Conservation (phyloP, 2,113 vertebrate genomes). For the Oryzias celebensis region DNA sequence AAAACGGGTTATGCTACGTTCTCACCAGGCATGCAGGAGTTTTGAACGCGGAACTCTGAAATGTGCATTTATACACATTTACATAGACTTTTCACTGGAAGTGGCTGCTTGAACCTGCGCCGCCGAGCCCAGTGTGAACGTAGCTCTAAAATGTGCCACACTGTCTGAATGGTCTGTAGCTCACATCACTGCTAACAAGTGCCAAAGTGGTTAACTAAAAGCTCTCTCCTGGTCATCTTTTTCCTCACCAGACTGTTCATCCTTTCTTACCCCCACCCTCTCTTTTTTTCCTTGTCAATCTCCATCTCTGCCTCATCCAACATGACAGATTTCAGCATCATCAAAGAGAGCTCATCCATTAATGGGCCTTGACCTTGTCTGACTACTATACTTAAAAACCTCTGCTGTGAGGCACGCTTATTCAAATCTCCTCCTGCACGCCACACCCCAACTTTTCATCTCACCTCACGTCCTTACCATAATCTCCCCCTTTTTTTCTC, state of each 20-base stretch:
- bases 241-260: constrained; percentile 18
- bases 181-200: constrained; percentile 73
- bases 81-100: too few relatives aligned
- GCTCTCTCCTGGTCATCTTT: constrained; percentile 6
- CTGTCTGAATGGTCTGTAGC: constrained; percentile 61
- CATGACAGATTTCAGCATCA: constrained; percentile 44
- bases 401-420: constrained; percentile 26
- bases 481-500: constrained; percentile 12
- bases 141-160: constrained; percentile 59
- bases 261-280: constrained; percentile 13
- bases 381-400: constrained; percentile 58
- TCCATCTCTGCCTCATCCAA: constrained; percentile 27
- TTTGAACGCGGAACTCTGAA: too few relatives aligned
- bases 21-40: too few relatives aligned
- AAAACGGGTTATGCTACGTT: too few relatives aligned
- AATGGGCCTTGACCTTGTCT: constrained; percentile 61
- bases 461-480: constrained; percentile 45
- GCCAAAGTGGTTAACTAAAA: constrained; percentile 75
- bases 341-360: constrained; percentile 58
- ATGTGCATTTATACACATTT: too few relatives aligned
- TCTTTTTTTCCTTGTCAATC: constrained; percentile 32
- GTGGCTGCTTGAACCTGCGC: constrained; percentile 15
- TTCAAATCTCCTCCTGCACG: constrained; percentile 19
- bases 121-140: constrained; percentile 18
- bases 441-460: constrained; percentile 49